Base-by-base conservation (phyloP, 2,888 invertebrate species). In the Tromatobia lineatoria region DNA sequence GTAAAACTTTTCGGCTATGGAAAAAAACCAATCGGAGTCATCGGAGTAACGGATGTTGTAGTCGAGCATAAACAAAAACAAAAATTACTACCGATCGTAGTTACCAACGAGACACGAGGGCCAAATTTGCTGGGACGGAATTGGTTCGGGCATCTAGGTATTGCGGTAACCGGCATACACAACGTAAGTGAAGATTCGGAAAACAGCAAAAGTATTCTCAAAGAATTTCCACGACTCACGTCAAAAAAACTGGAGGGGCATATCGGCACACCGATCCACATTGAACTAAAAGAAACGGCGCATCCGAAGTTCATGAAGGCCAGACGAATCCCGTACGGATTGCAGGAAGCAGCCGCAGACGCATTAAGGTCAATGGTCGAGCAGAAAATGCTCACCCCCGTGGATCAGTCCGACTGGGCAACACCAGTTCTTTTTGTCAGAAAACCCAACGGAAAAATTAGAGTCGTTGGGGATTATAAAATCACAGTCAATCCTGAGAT, bases 401-500 rank as follows among this genome's bases (percentile, higher is more conserved):
- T 85, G 18, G 69, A 78, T 6, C 85, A 85, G 50, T 87, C 85
- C 25, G 86, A 87, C 50, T 87, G 86, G 87, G 88, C 76, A 34
- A 86, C 88, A 42, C 86, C 87, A 13, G 81, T 74, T 10, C 75
- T 85, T 15, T 86, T 86, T 57, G 85, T 87, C 20, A 67, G 73
- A 20, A 88, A 87, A 81, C 45, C 75, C 42, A 83, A 83, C 52
- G 83, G 82, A 13, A 75, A 77, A 61, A 81, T 86, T 25, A 67
- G 85, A 77, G 82, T 89, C 25, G 88, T 86, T 80, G 88, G 88
- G 29, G 87, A 88, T 54, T 89, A 86, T 52, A 86, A 84, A 71
- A 70, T 73, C 11, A 89, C 90, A 20, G 82, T 90, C 11, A 91
- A 90, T 75, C 90, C 87, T 2, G 81, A 87, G 20, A 61, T 90